phyloP scores from a whole-genome alignment of 2,797 vertebrate genomes.

The Coilia nasus region DNA sequence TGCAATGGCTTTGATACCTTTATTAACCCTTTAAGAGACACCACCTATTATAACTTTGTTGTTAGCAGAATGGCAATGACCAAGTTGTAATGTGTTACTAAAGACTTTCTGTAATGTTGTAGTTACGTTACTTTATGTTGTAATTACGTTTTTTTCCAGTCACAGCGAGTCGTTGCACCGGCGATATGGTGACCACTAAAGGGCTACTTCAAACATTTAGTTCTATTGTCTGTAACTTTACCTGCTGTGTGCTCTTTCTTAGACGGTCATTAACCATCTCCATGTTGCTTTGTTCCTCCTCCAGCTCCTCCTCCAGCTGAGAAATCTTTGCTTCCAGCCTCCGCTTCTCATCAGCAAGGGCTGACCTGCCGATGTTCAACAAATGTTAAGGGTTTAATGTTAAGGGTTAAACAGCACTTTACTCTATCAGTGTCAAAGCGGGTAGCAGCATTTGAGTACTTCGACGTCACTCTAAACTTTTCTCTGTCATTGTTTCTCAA shows the following conservation, averaged over 20 bases:
- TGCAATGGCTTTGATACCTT: background rate
- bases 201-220: background rate
- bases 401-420: background rate
- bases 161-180: too few species aligned
- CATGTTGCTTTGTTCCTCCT: constrained; percentile 90
- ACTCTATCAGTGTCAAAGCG: background rate
- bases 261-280: constrained; percentile 89
- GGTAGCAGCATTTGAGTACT: background rate
- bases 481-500: too few species aligned
- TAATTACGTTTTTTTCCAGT: too few species aligned
- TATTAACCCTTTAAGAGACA: too few species aligned
- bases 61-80: too few species aligned
- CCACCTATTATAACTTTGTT: too few species aligned
- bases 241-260: constrained; percentile 92
- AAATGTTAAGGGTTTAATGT: constrained; percentile 8
- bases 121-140: too few species aligned
- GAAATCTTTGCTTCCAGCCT: constrained; percentile 88
- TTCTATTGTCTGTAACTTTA: constrained; percentile 48
- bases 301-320: constrained; percentile 94
- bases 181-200: too few species aligned
- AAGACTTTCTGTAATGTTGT: too few species aligned
- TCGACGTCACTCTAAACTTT: too few species aligned
- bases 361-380: constrained; percentile 69
- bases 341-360: constrained; percentile 89
- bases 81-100: too few species aligned